Evolutionary conservation across 1,140 invertebrate genomes (phyloP), one percentile per base, ranked within the genome.

Genomic region (Hesperophylax magnus): DNA sequence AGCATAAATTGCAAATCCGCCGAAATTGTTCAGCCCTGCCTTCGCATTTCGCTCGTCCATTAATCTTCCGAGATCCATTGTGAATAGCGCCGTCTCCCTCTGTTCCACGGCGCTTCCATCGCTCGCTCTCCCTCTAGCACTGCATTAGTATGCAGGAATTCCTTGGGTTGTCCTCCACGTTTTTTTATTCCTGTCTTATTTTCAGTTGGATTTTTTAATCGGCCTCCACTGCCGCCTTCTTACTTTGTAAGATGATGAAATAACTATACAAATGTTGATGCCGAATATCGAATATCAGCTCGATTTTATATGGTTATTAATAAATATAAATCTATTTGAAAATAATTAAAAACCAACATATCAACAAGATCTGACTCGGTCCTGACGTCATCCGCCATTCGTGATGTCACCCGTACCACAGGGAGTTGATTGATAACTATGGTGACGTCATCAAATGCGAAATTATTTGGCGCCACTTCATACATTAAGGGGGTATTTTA

Each of bases 141-240:
- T 63, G 61, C 76, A 80, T 80, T 80, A 82, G 65, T 83, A 78
- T 83, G 79, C 76, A 81, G 81, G 79, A 83, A 83, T 83, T 67
- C 69, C 74, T 72, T 65, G 17, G 39, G 31, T 61, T 47, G 75
- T 80, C 79, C 53, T 75, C 22, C 39, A 58, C 60, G 75, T 54
- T 78, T 82, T 82, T 79, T 79, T 71, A 20, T 79, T 79, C 34
- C 65, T 74, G 22, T 24, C 22, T 24, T 56, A 74, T 79, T 79
- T 77, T 58, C 34, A 77, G 47, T 82, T 77, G 47, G 72, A 80
- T 82, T 82, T 82, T 79, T 77, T 75, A 81, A 81, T 77, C 74
- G 47, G 67, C 14, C 63, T 14, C 77, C 56, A 17, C 63, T 18
- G 20, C 63, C 56, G 52, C 24, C 22, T 22, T 31, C 58, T 61